phyloP scores from a whole-genome alignment of 2,797 vertebrate genomes.

The Bucorvus abyssinicus region DNA sequence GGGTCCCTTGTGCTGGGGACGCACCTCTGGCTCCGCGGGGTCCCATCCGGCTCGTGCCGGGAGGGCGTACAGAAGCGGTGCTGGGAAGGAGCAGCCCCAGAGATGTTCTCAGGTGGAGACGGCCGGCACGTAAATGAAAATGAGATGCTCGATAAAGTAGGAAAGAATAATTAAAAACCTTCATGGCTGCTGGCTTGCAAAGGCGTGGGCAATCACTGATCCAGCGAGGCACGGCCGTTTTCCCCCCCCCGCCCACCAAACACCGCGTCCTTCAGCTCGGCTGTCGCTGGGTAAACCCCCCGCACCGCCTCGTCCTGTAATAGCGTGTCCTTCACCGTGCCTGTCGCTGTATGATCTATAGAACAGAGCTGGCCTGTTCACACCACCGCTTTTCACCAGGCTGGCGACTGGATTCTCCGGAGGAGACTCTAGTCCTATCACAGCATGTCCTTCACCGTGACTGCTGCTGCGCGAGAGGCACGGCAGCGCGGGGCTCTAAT shows the following conservation, averaged over 20 bases:
- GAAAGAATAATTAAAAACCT: slow-evolving; percentile 32
- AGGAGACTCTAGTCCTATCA: slow-evolving; percentile 53
- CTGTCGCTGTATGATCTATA: slow-evolving; percentile 38
- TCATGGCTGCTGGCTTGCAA: background rate
- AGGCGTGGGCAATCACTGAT: background rate
- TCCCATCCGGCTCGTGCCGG: background rate
- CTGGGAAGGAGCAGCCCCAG: background rate
- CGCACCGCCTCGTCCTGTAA: background rate
- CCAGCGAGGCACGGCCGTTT: background rate
- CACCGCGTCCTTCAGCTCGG: background rate
- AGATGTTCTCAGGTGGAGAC: background rate
- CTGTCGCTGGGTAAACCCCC: background rate
- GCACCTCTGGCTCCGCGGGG: background rate
- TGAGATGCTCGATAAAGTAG: slow-evolving; percentile 29
- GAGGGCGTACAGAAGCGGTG: background rate
- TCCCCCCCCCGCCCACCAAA: background rate
- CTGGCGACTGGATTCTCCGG: background rate
- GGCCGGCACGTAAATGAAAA: background rate
- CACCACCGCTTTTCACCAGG: background rate
- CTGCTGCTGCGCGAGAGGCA: slow-evolving; percentile 35
- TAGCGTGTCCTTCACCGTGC: slow-evolving; percentile 45
- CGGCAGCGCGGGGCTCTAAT: slow-evolving; percentile 32
- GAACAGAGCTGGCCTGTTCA: slow-evolving; percentile 4
- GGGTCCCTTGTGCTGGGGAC: background rate
- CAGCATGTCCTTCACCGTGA: slow-evolving; percentile 62